Evolutionary conservation across 2,113 vertebrate genomes (phyloP), one percentile per base, ranked within the genome.

Genomic region (Etia nguti): DNA sequence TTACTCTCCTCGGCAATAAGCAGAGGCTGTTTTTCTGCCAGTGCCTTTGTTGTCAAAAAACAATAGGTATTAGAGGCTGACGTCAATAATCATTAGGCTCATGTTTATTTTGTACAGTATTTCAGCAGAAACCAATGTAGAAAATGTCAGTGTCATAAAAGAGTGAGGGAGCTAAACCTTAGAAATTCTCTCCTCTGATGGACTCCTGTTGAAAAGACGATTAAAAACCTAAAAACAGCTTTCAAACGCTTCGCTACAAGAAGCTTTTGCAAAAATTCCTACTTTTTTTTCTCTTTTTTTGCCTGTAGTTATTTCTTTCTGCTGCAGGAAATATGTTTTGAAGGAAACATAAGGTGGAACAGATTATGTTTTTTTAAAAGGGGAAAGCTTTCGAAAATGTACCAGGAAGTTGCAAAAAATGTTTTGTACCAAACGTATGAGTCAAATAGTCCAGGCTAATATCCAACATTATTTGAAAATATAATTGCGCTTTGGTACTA

Each of bases 31-130:
- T 81, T 89, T 18, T 79, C 22, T 60, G 41, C 54, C 24, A 11
- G 56, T 38, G 46, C 43, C 56, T 93, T 84, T 88, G 87, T 89
- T 88, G 82, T 93, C 77, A 75, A 54, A 55, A 90, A 91, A 92
- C 80, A 89, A 93, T 80, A 60, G 85, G 73, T 6, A 34, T 87
- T 81, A 91, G 80, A 81, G 65, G 84, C 85, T 92, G 91, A 93
- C 26, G 8, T 80, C 85, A 89, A 59, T 91, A 88, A 90, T 56
- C 86, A 92, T 92, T 87, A 92, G 81, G 89, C 83, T 62, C 31
- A 13, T 6, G 60, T 82, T 85, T 65, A 54, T 89, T 84, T 87
- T 89, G 79, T 82, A 8, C 46, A 77, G 10, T 29, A 20, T 75
- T 80, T 79, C 70, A 62, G 81, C 57, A 65, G 79, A 90, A 81